Evolutionary conservation across 1,140 invertebrate species (phyloP).

Genomic region (Macrocentrus cingulum): DNA sequence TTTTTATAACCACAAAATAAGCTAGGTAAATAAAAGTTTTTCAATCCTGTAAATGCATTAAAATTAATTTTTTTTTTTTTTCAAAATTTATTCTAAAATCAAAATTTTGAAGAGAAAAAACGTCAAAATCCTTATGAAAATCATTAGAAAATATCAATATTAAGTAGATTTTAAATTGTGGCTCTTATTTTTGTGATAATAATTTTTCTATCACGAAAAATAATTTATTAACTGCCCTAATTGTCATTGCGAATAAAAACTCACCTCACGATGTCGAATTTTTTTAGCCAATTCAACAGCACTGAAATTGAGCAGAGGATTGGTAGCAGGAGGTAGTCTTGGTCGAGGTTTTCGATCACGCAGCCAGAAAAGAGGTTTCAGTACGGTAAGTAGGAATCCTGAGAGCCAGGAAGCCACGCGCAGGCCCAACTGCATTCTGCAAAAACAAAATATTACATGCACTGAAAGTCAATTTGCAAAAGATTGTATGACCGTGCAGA

Average conservation of each 20-base stretch:
- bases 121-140: too few species aligned
- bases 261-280: slow-evolving; percentile 56
- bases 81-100: too few species aligned
- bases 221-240: too few species aligned
- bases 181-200: neutral
- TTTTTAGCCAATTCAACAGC: slow-evolving; percentile 48
- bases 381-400: slow-evolving; percentile 16
- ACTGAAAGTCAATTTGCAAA: neutral
- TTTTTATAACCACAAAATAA: too few species aligned
- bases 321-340: slow-evolving; percentile 39
- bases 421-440: slow-evolving; percentile 31
- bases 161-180: neutral
- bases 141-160: too few species aligned
- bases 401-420: slow-evolving; percentile 22
- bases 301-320: slow-evolving; percentile 43
- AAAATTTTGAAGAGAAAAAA: too few species aligned
- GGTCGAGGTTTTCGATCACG: slow-evolving; percentile 31
- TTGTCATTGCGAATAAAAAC: too few species aligned
- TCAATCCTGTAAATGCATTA: too few species aligned
- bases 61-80: too few species aligned
- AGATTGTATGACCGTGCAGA: neutral
- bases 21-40: too few species aligned
- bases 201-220: slow-evolving; percentile 2
- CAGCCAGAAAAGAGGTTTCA: slow-evolving; percentile 34
- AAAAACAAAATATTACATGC: neutral